Evolutionary conservation across 2,888 invertebrate species (phyloP), one percentile per base, ranked within the genome.

Genomic region (Phaonia tiefii): DNA sequence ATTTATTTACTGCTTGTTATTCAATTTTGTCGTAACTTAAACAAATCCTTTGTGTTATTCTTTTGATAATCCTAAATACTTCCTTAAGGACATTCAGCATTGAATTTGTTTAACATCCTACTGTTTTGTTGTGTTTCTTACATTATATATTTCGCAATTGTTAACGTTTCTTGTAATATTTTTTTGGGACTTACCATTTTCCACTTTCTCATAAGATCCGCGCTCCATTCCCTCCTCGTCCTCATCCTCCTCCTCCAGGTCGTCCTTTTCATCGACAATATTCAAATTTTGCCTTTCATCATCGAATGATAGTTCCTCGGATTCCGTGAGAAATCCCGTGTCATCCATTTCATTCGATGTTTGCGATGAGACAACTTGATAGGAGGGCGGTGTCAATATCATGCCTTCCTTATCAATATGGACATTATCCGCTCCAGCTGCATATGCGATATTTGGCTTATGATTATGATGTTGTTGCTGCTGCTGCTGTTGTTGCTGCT

Each of bases 181-280:
- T n/a, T n/a, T n/a, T n/a, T n/a, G n/a, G n/a, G 4, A 88, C 90
- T 89, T 79, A 91, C 90, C 89, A 88, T 90, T 90, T 86, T 78
- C 84, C 84, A 85, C 83, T 85, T 85, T 86, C 81, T 86, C 86
- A 86, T 88, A 87, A 86, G 85, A 85, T 82, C 84, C 84, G 85
- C 86, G 86, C n/a, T 82, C 79, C 69, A 65, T 44, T 11, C 31
- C 66, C 84, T 85, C 84, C 82, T 86, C 66, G 37, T 84, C 85
- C 67, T 77, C n/a, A 8, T 31, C 31, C 25, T 39, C 58, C 84
- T 85, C 84, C 82, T 86, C 58, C 37, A 83, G 84, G 65, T 76
- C 79, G 60, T 80, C 84, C 51, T 85, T 86, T 83, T 86, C 83
- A 22, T 77, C 82, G 37, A 82, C 75, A 56, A 82, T 76, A 70